phyloP scores from a whole-genome alignment of 2,888 invertebrate species.

The Lycia hirtaria region DNA sequence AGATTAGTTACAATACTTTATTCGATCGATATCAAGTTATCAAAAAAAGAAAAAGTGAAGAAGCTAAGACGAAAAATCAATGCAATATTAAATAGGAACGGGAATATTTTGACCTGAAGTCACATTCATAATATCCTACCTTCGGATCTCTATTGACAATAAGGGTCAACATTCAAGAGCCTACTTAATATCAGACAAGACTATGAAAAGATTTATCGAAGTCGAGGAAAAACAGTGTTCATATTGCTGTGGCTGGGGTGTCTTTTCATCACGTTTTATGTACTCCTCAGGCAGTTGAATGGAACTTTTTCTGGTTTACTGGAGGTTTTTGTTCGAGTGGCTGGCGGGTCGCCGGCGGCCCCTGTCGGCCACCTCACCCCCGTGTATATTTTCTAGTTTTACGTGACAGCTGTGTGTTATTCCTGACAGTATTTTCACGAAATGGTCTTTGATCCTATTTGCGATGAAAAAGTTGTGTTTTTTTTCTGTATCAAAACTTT shows the following conservation, averaged over 20 bases:
- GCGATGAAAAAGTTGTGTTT: conserved; percentile 2
- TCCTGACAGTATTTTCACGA: conserved; percentile 12
- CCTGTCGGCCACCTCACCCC: conserved; percentile 25
- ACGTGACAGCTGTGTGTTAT: conserved; percentile 19
- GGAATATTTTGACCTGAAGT: conserved; percentile 21
- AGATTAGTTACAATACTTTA: background rate
- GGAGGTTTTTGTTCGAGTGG: conserved; percentile 55
- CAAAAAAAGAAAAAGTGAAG: background rate
- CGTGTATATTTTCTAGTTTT: conserved; percentile 26
- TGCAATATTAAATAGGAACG: conserved; percentile 25
- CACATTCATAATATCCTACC: conserved; percentile 31
- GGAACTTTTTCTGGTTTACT: conserved; percentile 63
- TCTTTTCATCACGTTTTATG: conserved; percentile 64
- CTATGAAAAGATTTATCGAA: conserved; percentile 46
- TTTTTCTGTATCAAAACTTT: background rate
- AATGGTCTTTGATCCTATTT: conserved; percentile 13
- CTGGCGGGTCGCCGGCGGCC: conserved; percentile 43
- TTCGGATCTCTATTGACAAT: conserved; percentile 31
- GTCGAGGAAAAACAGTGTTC: conserved; percentile 52
- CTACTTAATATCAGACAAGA: conserved; percentile 36
- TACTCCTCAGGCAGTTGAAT: conserved; percentile 61
- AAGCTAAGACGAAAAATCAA: conserved; percentile 13
- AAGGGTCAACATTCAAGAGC: conserved; percentile 35
- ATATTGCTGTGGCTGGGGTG: conserved; percentile 54
- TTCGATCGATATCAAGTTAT: conserved; percentile 4